These are phyloP conservation scores for Acanthosepion lycidas DNA, from an alignment of 2,888 invertebrate species.

Conservation along the genomic window DNA sequence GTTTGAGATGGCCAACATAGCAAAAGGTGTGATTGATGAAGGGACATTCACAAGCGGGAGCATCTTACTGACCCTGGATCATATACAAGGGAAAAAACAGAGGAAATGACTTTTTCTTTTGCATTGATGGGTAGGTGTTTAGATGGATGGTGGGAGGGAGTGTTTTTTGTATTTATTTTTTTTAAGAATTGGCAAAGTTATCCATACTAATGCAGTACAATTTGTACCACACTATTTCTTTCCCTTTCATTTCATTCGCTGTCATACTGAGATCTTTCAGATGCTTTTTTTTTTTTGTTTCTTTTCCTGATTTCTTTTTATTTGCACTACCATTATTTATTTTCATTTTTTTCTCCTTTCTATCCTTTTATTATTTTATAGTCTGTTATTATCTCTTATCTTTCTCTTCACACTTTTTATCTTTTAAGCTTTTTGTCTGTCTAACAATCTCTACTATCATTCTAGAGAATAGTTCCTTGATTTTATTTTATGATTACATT, in stretches of 20 bases:
- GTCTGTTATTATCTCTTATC: neutral
- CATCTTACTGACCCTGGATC: neutral
- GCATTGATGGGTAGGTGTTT: slow-evolving; percentile 17
- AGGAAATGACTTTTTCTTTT: neutral
- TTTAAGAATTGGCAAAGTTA: neutral
- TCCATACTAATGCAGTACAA: slow-evolving; percentile 17
- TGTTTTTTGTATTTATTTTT: neutral
- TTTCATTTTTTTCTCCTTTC: neutral
- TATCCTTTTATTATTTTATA: neutral
- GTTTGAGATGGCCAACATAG: neutral
- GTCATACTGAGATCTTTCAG: no score
- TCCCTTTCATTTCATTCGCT: neutral
- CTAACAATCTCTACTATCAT: neutral
- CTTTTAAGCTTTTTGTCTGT: no score
- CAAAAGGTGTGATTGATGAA: neutral
- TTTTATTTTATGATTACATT: neutral
- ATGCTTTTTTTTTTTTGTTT: neutral
- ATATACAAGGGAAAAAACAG: neutral
- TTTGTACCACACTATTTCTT: neutral
- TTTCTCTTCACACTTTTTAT: neutral
- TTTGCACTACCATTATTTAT: neutral
- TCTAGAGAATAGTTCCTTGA: neutral
- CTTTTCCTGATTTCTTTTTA: neutral
- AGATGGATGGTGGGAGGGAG: neutral
- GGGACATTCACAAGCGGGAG: neutral